phyloP scores from a whole-genome alignment of 2,888 invertebrate genomes.

The Auanema sp. region DNA sequence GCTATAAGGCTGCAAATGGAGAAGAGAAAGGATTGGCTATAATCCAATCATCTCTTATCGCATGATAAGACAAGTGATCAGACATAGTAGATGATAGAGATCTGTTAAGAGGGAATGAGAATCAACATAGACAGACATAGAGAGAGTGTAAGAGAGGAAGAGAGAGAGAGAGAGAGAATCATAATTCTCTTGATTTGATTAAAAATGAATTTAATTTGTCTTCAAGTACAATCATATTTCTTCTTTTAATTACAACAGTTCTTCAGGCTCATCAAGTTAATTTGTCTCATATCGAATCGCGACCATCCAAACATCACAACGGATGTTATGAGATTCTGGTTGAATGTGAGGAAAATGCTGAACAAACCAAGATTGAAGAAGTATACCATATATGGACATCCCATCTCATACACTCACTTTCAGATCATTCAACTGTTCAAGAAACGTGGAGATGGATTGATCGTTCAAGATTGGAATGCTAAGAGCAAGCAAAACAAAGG shows the following conservation, averaged over 20 bases:
- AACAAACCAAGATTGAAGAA: conserved; percentile 48
- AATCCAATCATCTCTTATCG: too few relatives aligned
- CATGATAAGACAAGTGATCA: too few relatives aligned
- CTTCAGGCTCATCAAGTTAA: conserved; percentile 66
- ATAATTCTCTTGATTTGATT: conserved; percentile 11
- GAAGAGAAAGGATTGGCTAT: too few relatives aligned
- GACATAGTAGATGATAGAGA: too few relatives aligned
- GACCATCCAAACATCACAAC: conserved; percentile 66
- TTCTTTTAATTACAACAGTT: conserved; percentile 10
- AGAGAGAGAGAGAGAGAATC: conserved; percentile 14
- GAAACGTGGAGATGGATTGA: conserved; percentile 31
- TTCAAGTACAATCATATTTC: conserved; percentile 22
- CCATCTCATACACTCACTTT: background rate
- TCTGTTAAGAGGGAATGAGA: conserved; percentile 5
- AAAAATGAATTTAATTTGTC: conserved; percentile 13
- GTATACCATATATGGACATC: background rate
- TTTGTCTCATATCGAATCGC: conserved; percentile 68
- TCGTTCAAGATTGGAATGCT: conserved; percentile 60
- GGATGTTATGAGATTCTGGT: conserved; percentile 67
- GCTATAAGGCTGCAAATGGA: too few relatives aligned
- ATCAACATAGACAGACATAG: too few relatives aligned
- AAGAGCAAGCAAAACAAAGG: conserved; percentile 60
- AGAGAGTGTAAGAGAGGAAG: too few relatives aligned
- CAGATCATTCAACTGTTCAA: conserved; percentile 49
- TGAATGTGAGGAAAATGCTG: conserved; percentile 54